These are phyloP conservation scores for Limnephilus lunatus DNA, from an alignment of 2,888 invertebrate species.

Conservation along the genomic window DNA sequence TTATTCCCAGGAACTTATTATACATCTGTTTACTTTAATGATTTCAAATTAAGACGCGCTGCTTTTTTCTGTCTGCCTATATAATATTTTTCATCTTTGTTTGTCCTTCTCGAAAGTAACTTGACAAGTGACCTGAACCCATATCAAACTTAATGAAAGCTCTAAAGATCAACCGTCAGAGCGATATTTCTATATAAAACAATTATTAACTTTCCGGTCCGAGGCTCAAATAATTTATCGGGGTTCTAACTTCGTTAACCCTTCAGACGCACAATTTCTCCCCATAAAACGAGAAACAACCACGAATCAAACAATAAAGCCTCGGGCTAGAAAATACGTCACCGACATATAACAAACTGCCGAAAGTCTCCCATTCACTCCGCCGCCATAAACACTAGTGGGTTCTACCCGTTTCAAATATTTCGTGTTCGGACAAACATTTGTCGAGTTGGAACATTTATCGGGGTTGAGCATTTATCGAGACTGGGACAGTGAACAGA, in stretches of 20 bases:
- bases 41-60: not conserved
- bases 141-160: slow-evolving; percentile 55
- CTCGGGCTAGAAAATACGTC: slow-evolving; percentile 53
- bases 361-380: slow-evolving; percentile 60
- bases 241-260: slow-evolving; percentile 56
- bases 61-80: not conserved
- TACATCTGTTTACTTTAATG: not conserved
- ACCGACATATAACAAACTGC: slow-evolving; percentile 61
- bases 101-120: slow-evolving; percentile 13
- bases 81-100: not conserved
- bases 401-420: slow-evolving; percentile 55
- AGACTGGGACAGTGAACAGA: slow-evolving; percentile 2
- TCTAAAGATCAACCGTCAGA: slow-evolving; percentile 48
- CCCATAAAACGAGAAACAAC: slow-evolving; percentile 50
- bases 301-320: slow-evolving; percentile 58
- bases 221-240: slow-evolving; percentile 56
- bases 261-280: slow-evolving; percentile 62
- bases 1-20: not conserved
- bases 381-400: slow-evolving; percentile 57
- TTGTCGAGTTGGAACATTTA: slow-evolving; percentile 50
- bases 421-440: slow-evolving; percentile 55
- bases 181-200: slow-evolving; percentile 54
- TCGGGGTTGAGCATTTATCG: slow-evolving; percentile 31
- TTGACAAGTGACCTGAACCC: slow-evolving; percentile 36
- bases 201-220: slow-evolving; percentile 48